A percentile compares a stretch with the other conserved stretches of the same genome.
Evolutionary conservation across 2,113 vertebrate genomes (phyloP).

Genomic region (Daubentonia madagascariensis): DNA sequence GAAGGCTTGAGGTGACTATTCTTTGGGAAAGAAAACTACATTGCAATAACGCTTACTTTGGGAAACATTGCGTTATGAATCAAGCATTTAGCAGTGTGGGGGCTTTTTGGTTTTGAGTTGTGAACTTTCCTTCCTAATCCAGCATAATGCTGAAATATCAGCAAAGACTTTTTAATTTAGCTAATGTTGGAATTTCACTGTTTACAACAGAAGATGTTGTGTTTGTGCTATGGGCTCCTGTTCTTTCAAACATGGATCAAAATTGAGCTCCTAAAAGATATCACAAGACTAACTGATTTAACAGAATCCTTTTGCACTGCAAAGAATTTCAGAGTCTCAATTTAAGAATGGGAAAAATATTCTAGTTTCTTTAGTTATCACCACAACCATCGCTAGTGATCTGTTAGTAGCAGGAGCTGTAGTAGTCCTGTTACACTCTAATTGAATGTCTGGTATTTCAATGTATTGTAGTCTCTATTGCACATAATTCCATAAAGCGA

Average conservation of each 20-base stretch:
- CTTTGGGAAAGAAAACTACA: not conserved
- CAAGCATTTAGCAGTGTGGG: not conserved
- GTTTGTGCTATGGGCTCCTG: accelerated
- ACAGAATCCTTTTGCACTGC: not conserved
- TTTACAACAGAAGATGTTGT: not conserved
- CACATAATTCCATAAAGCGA: not conserved
- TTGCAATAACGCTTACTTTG: not conserved
- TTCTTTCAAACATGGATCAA: not conserved
- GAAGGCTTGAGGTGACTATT: not conserved
- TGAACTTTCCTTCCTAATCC: not conserved
- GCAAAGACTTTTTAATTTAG: not conserved
- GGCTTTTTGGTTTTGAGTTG: not conserved
- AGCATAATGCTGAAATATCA: not conserved
- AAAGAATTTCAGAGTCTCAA: not conserved
- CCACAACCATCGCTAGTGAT: accelerated
- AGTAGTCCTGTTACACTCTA: not conserved
- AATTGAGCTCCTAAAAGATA: not conserved
- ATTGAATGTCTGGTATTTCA: not conserved
- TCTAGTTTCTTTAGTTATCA: not conserved
- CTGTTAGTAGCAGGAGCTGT: not conserved
- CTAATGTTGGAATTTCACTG: too few relatives aligned
- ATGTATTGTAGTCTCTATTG: accelerated
- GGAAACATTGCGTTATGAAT: not conserved
- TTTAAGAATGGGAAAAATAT: not conserved
- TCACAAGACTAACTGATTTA: not conserved